Percentiles rank a stretch among this genome's conserved stretches.
phyloP scores from a whole-genome alignment of 2,113 vertebrate genomes.

The Hiodon alosoides region DNA sequence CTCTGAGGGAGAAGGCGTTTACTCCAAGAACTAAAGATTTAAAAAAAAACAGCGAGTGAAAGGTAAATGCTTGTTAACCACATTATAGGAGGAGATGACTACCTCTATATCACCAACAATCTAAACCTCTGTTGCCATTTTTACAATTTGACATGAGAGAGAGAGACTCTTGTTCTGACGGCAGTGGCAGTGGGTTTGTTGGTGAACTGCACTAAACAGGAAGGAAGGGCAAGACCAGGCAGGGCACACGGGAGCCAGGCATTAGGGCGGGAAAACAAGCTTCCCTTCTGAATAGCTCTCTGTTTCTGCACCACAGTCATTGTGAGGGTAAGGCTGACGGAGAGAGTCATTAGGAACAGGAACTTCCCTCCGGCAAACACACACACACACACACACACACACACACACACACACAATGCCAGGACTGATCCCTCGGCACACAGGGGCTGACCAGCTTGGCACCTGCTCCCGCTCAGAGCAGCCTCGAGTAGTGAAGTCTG shows the following conservation, averaged over 20 bases:
- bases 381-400: slow-evolving; percentile 6
- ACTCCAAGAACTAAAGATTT: neutral
- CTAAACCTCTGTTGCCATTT: neutral
- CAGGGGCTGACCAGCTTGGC: neutral
- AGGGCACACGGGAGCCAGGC: slow-evolving; percentile 18
- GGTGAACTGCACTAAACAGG: slow-evolving; percentile 31
- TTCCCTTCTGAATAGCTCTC: slow-evolving; percentile 1
- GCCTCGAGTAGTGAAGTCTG: neutral
- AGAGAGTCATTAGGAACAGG: slow-evolving; percentile 16
- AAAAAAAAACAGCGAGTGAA: neutral
- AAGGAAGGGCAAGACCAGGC: slow-evolving; percentile 39
- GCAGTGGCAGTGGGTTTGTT: neutral
- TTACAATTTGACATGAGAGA: neutral
- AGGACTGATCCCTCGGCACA: neutral
- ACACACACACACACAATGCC: slow-evolving; percentile 17
- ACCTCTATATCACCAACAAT: slow-evolving; percentile 1
- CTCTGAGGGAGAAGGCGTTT: neutral
- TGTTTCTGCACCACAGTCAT: slow-evolving; percentile 11
- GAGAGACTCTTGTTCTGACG: neutral
- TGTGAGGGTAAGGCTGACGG: slow-evolving; percentile 3
- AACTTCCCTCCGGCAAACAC: neutral
- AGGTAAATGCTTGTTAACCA: neutral
- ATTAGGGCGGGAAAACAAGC: slow-evolving; percentile 12
- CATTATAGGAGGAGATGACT: neutral
- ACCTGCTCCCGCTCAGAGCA: neutral